Evolutionary conservation across 2,888 invertebrate species (phyloP).

Genomic region (Prosapia bicincta): DNA sequence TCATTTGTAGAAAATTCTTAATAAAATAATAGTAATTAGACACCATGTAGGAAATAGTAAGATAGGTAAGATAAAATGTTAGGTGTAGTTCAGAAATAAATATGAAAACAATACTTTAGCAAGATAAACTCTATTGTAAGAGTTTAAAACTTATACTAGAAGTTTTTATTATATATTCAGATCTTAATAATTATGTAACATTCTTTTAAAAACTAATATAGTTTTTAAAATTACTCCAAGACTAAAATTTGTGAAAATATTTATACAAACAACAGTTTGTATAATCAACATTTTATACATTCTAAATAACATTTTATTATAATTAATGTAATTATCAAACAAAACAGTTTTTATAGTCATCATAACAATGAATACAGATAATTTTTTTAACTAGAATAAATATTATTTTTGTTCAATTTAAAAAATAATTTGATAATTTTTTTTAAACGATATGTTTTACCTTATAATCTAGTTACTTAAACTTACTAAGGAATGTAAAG

Average conservation of each 20-base stretch:
- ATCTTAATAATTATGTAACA: background rate
- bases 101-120: background rate
- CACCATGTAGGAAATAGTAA: too few species aligned
- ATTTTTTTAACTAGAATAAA: background rate
- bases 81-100: too few species aligned
- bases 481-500: background rate
- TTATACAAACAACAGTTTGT: background rate
- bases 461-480: background rate
- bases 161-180: background rate
- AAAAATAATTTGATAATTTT: background rate
- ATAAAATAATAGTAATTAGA: too few species aligned
- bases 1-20: too few species aligned
- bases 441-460: background rate
- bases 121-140: background rate
- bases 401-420: too few species aligned
- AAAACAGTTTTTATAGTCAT: background rate
- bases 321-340: background rate
- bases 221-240: background rate
- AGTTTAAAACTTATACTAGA: background rate
- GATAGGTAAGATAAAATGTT: too few species aligned
- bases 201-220: background rate
- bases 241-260: background rate
- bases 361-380: background rate
- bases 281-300: background rate
- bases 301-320: background rate